phyloP scores from a whole-genome alignment of 2,888 invertebrate genomes.

The Amblyteles armatorius region DNA sequence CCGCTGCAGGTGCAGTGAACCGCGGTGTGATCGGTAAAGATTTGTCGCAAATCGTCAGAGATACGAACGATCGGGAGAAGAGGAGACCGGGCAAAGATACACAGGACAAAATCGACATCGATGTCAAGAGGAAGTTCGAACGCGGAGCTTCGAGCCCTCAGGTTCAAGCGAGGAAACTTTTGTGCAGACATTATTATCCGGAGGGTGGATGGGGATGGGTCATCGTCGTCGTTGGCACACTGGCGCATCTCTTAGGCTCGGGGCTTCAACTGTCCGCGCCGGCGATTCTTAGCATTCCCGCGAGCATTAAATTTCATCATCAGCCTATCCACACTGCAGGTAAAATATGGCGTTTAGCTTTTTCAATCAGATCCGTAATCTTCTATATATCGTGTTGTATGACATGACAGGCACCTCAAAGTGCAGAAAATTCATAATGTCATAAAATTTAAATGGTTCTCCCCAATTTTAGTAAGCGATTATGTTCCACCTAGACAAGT shows the following conservation, averaged over 20 bases:
- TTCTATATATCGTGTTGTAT: background rate
- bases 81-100: constrained; percentile 7
- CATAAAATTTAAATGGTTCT: no score
- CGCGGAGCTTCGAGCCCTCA: constrained; percentile 80
- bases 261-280: constrained; percentile 89
- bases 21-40: constrained; percentile 43
- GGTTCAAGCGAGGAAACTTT: constrained; percentile 88
- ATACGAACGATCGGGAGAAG: constrained; percentile 35
- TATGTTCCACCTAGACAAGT: no score
- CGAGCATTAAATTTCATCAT: constrained; percentile 78
- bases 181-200: constrained; percentile 92
- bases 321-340: constrained; percentile 79
- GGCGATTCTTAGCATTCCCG: constrained; percentile 76
- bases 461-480: no score
- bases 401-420: no score
- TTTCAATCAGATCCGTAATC: constrained; percentile 15
- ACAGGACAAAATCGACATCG: constrained; percentile 23
- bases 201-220: constrained; percentile 96
- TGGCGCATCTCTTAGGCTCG: constrained; percentile 91
- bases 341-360: constrained; percentile 67
- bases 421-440: background rate
- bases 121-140: constrained; percentile 9
- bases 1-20: constrained; percentile 65
- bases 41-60: constrained; percentile 48
- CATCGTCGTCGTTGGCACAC: constrained; percentile 87